Evolutionary conservation across 1,140 invertebrate species (phyloP).

Genomic region (Calosoma granatense): DNA sequence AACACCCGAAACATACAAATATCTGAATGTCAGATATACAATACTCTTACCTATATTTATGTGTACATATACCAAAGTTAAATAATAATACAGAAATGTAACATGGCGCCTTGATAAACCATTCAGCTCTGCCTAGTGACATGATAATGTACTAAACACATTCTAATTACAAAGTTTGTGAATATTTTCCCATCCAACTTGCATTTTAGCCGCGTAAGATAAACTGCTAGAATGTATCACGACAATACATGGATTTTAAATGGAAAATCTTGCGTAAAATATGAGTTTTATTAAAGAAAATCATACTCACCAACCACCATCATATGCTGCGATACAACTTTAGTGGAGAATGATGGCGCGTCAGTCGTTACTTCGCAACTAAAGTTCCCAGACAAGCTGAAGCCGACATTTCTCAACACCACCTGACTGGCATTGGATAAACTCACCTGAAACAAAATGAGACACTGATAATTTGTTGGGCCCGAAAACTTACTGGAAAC

Average conservation of each 20-base stretch:
- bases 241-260: not conserved
- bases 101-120: not conserved
- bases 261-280: not conserved
- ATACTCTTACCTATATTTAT: too few relatives aligned
- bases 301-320: slow-evolving; percentile 57
- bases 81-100: not conserved
- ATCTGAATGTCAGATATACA: too few relatives aligned
- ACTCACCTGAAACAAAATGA: slow-evolving; percentile 48
- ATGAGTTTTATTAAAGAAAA: not conserved
- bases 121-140: not conserved
- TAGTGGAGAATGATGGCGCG: slow-evolving; percentile 60
- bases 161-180: not conserved
- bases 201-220: too few relatives aligned
- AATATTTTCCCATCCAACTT: not conserved
- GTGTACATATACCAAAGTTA: too few relatives aligned
- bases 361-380: slow-evolving; percentile 80
- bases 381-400: slow-evolving; percentile 67
- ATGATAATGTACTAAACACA: not conserved
- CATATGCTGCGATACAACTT: slow-evolving; percentile 50
- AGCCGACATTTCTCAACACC: slow-evolving; percentile 56
- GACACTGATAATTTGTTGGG: slow-evolving; percentile 20
- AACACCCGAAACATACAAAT: too few relatives aligned
- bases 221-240: not conserved
- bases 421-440: slow-evolving; percentile 66
- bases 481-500: not conserved